Percentiles rank a stretch among this genome's conserved stretches.
phyloP scores from a whole-genome alignment of 2,113 vertebrate species.

The Ramphastos sulfuratus region DNA sequence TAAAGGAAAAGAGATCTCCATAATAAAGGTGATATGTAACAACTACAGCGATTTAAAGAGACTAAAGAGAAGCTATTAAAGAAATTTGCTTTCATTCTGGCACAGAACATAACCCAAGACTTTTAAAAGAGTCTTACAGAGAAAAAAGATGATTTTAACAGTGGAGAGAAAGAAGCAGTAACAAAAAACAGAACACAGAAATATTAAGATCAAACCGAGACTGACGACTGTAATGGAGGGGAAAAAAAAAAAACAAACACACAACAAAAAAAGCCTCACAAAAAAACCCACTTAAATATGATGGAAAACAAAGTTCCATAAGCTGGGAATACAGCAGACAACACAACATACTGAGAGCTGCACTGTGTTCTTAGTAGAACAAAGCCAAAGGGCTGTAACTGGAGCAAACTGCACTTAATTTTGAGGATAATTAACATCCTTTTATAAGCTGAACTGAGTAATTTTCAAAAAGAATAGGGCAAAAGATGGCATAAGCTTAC shows the following conservation, averaged over 20 bases:
- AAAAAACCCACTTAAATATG: background rate
- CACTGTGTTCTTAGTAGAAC: background rate
- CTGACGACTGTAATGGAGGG: background rate
- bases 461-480: background rate
- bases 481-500: slow-evolving; percentile 74
- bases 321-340: background rate
- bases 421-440: background rate
- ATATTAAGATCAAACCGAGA: background rate
- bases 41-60: background rate
- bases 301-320: background rate
- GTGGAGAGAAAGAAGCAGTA: background rate
- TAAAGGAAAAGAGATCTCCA: background rate
- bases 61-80: background rate
- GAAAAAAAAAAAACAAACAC: background rate
- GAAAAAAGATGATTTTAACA: background rate
- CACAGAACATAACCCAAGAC: background rate
- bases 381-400: background rate
- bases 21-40: background rate
- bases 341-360: background rate
- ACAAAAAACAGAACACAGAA: background rate
- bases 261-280: too few relatives aligned
- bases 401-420: background rate
- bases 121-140: background rate
- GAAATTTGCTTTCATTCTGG: too few relatives aligned
- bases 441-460: background rate